phyloP scores from a whole-genome alignment of 2,113 vertebrate species.

The Dasyprocta punctata region DNA sequence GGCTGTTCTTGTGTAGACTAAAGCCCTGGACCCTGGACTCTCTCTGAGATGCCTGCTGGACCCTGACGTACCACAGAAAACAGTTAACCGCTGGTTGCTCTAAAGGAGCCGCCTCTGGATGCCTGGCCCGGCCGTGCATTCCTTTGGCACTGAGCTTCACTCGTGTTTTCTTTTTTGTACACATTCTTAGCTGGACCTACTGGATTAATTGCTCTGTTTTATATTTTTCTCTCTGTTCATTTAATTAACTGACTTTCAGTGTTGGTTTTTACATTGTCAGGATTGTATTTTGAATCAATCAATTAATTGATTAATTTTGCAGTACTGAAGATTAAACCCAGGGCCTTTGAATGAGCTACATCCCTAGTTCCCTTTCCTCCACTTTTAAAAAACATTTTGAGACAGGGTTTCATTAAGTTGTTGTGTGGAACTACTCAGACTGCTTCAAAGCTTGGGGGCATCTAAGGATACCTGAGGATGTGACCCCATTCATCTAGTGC shows the following conservation, averaged over 20 bases:
- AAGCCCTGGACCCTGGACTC: background rate
- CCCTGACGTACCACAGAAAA: background rate
- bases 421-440: background rate
- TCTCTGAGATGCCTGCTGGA: background rate
- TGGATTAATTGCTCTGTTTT: background rate
- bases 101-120: background rate
- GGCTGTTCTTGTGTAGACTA: background rate
- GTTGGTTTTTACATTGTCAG: background rate
- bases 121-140: background rate
- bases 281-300: background rate
- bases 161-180: background rate
- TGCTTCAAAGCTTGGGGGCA: no score
- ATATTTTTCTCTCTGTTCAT: background rate
- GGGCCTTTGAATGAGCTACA: background rate
- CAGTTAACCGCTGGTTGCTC: background rate
- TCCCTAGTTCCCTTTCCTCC: background rate
- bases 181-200: background rate
- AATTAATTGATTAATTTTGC: background rate
- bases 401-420: background rate
- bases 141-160: no score
- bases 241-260: background rate
- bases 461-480: no score
- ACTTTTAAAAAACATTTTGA: background rate
- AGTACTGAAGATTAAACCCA: background rate
- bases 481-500: no score